phyloP scores from a whole-genome alignment of 2,797 vertebrate genomes.

The Eremophila alpestris region DNA sequence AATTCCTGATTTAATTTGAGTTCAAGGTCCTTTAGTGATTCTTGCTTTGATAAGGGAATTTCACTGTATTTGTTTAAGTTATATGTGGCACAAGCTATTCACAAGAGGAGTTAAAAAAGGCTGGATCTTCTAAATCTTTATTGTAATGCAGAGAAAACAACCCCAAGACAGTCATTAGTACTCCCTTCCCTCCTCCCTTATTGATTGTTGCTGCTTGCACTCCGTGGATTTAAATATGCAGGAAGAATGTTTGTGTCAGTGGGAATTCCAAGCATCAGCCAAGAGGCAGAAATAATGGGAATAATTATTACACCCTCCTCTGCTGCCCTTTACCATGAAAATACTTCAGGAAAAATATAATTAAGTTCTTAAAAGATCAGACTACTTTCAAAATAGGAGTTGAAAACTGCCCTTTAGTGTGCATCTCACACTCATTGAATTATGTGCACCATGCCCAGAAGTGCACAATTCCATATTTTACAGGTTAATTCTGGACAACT shows the following conservation, averaged over 20 bases:
- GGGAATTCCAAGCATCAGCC: not conserved
- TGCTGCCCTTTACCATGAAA: not conserved
- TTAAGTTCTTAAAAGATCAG: not conserved
- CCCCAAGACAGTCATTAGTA: not conserved
- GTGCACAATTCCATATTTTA: not conserved
- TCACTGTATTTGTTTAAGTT: not conserved
- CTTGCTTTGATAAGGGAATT: not conserved
- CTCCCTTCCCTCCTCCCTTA: not conserved
- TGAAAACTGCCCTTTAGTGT: not conserved
- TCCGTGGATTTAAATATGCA: not conserved
- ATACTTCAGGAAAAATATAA: not conserved
- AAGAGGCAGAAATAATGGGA: not conserved
- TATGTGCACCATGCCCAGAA: fast-evolving
- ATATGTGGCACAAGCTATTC: not conserved
- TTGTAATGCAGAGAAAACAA: not conserved
- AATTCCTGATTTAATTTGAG: not conserved
- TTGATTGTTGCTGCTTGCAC: not conserved
- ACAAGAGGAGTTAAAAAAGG: not conserved
- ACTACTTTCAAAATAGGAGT: not conserved
- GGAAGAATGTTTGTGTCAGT: not conserved
- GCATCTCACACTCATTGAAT: not conserved
- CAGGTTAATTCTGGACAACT: not conserved
- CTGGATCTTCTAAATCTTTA: not conserved
- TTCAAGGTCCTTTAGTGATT: not conserved
- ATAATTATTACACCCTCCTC: not conserved